Evolutionary conservation across 2,888 invertebrate genomes (phyloP), one percentile per base, ranked within the genome.

Genomic region (Philaethria dido): DNA sequence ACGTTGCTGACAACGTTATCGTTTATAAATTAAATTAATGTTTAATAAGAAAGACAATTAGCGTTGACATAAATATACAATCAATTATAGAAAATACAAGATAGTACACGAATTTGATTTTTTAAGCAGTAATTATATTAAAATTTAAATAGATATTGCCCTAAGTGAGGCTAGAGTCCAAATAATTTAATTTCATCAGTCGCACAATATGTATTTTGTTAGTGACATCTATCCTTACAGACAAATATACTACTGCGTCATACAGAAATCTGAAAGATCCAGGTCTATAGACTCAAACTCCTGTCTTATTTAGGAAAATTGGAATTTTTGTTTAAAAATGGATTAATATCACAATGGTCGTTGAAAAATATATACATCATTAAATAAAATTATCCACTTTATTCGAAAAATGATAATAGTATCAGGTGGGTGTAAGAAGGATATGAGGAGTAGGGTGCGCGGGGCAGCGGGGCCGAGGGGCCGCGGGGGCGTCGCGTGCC

Each of bases 401-500:
- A 16, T 11, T 52, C 29, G 11, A 57, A 57, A 57, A 57, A 42
- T 42, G 39, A 57, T 57, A 57, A 57, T 22, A 57, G 39, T 57
- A 57, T 39, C 39, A 57, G 57, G 60, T 45, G 45, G 60, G 29
- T 33, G 60, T 33, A 60, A 14, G 16, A 14, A 20, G 55, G 36
- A 33, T 48, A 62, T 39, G 61, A 47, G 57, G 62, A 20, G 59
- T 9, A 50, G 59, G 66, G 39, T 39, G 39, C 39, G 39, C 39
- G 59, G 44, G 77, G 1, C 33, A 4, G 33, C 33, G 59, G 45
- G 77, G 69, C 71, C 62, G 71, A 74, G 75, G 78, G 74, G 69
- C 71, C 62, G 71, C 74, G 75, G 78, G 74, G 78, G 72, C 76
- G 83, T 91, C 84, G 92, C 92, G 89, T 91, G 91, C 82, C 83